These are phyloP conservation scores for Drosophila pseudoobscura DNA, from an alignment of 1,140 invertebrate species.

Conservation along the genomic window DNA sequence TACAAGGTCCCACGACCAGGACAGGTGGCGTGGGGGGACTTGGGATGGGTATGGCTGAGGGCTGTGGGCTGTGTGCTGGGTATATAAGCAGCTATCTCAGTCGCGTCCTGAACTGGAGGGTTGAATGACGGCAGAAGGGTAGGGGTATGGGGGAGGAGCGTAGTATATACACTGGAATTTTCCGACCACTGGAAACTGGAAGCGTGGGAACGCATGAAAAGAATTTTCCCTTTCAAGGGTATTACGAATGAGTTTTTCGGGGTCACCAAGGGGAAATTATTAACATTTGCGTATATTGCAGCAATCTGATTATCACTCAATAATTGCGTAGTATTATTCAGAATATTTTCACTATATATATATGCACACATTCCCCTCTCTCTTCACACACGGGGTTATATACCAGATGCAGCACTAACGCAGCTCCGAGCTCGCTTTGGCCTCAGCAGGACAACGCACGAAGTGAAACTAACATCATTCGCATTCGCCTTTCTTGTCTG, in stretches of 20 bases:
- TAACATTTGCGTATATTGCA: not conserved
- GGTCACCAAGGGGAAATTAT: too few species aligned
- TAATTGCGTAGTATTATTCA: conserved; percentile 30
- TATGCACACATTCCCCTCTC: conserved; percentile 11
- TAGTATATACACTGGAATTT: conserved; percentile 72
- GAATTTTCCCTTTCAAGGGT: conserved; percentile 43
- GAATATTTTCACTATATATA: conserved; percentile 22
- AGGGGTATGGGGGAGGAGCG: conserved; percentile 19
- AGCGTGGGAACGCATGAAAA: conserved; percentile 16
- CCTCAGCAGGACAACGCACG: conserved; percentile 83
- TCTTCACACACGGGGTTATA: conserved; percentile 23
- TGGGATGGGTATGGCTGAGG: not conserved
- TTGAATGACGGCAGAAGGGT: not conserved
- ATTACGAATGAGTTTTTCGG: conserved; percentile 13
- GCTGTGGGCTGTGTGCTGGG: conserved; percentile 6
- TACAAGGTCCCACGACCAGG: conserved; percentile 11
- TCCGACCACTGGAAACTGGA: conserved; percentile 59
- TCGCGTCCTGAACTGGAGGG: conserved; percentile 15
- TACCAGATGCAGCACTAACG: conserved; percentile 53
- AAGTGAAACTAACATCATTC: conserved; percentile 79
- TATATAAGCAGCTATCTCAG: conserved; percentile 67
- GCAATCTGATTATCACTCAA: conserved; percentile 5
- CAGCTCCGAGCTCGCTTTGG: conserved; percentile 73
- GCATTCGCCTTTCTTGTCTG: conserved; percentile 77
- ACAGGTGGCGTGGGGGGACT: conserved; percentile 41